Base-by-base conservation (phyloP, 2,797 vertebrate species). In the Otus scops region DNA sequence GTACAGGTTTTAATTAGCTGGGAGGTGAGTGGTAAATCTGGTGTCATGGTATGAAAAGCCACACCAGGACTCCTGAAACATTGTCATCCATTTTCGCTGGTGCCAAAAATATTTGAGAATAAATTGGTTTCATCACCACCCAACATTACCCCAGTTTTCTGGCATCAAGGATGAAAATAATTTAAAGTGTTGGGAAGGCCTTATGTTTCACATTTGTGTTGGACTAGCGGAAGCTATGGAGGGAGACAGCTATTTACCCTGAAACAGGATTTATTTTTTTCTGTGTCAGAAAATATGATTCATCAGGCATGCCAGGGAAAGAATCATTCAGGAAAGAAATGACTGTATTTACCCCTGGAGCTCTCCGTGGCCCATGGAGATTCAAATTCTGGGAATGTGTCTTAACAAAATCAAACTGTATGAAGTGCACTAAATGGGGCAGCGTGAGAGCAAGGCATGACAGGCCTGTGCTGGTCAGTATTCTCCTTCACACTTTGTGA, bases 271-370 rank as follows among this genome's bases (percentile, higher is more conserved):
- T 47, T 11, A 0, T 7, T 32, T 91, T 74, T 45, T 45, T 34
- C 82, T 50, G 13, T 38, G n/a, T 59, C 93, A 77, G 60, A 78
- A 82, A 69, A 59, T 26, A 11, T 48, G 65, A 80, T 59, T 92
- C 84, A 87, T 41, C 30, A n/a, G 53, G 28, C 76, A 41, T 19
- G 34, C 54, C 74, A 85, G 57, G 51, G 38, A 75, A n/a, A 73
- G 60, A 26, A 47, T 15, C 0, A 0, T 5, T 79, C 13, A 8
- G 69, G 68, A 65, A 60, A 86, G 39, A 56, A 51, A n/a, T 85
- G 0, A 38, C 53, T 85, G 13, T 18, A 8, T 48, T 48, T 17
- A 21, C 27, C 89, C 47, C 32, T 2, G 0, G 60, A 71, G 79
- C 32, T 47, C 41, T 68, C 41, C 45, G 22, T 59, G 2, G 3